These are phyloP conservation scores for Zenarchopterus dispar DNA, from an alignment of 2,797 vertebrate species.

Conservation along the genomic window DNA sequence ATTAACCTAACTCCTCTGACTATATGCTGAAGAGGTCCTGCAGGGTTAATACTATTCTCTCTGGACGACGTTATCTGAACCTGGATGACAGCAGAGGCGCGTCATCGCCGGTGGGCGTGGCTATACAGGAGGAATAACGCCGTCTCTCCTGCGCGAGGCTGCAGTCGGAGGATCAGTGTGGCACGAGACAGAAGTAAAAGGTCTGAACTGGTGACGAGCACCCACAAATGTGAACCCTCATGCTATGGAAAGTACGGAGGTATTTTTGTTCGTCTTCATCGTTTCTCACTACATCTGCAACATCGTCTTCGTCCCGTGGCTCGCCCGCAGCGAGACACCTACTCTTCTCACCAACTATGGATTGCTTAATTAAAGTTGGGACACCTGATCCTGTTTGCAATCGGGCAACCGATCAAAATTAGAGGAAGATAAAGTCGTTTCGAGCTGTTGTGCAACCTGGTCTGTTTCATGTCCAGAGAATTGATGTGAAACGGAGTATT, in stretches of 20 bases:
- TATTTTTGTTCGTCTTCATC: conserved; percentile 27
- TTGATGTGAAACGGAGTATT: conserved; percentile 27
- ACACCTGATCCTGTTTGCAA: conserved; percentile 62
- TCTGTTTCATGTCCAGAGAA: conserved; percentile 45
- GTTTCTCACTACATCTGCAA: conserved; percentile 46
- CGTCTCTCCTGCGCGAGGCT: conserved; percentile 32
- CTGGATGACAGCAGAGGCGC: conserved; percentile 48
- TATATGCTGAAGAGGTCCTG: not conserved
- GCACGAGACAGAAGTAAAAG: conserved; percentile 21
- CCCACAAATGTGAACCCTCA: not conserved
- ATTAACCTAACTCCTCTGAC: not conserved
- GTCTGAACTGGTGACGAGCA: conserved; percentile 1
- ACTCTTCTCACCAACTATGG: conserved; percentile 53
- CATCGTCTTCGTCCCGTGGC: conserved; percentile 28
- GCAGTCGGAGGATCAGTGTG: conserved; percentile 57
- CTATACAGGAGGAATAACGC: conserved; percentile 39
- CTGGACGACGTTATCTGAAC: conserved; percentile 25
- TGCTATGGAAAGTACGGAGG: conserved; percentile 55
- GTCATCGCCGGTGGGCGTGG: conserved; percentile 78
- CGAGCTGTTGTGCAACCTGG: conserved; percentile 53
- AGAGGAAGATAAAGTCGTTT: conserved; percentile 47
- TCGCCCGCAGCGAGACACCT: conserved; percentile 7
- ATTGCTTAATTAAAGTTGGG: conserved; percentile 64
- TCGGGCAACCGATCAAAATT: conserved; percentile 25
- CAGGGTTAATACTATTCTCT: not conserved